phyloP scores from a whole-genome alignment of 1,140 invertebrate genomes.

The Teleogryllus occipitalis region DNA sequence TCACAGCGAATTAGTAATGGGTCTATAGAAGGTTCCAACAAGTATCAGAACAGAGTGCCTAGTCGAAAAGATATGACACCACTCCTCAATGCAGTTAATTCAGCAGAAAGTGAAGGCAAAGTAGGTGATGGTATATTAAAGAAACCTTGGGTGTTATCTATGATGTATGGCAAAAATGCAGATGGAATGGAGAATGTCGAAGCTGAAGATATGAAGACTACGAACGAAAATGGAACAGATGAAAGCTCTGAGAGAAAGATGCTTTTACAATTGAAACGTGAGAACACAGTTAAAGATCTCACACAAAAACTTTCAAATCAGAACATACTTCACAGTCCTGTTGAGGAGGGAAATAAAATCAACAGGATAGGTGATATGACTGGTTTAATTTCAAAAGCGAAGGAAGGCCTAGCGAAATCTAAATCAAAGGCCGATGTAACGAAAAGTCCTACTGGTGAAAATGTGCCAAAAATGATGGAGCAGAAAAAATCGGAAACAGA shows the following conservation, averaged over 20 bases:
- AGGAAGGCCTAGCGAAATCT: constrained; percentile 79
- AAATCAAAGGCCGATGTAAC: constrained; percentile 62
- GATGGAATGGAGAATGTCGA: constrained; percentile 42
- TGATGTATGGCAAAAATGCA: constrained; percentile 43
- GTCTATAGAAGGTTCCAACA: constrained; percentile 33
- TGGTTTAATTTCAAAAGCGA: constrained; percentile 85
- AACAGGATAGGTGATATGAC: constrained; percentile 69
- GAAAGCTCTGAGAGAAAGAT: constrained; percentile 35
- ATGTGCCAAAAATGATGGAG: constrained; percentile 52
- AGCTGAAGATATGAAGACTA: constrained; percentile 40
- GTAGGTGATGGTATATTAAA: constrained; percentile 33
- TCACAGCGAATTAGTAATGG: constrained; percentile 17
- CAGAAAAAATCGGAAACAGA: constrained; percentile 87
- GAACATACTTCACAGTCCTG: constrained; percentile 48
- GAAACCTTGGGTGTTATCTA: constrained; percentile 52
- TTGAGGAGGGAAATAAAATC: constrained; percentile 27
- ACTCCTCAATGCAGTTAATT: constrained; percentile 46
- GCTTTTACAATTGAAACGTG: constrained; percentile 55
- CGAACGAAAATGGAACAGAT: constrained; percentile 46
- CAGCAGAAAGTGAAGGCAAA: constrained; percentile 7
- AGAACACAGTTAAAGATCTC: constrained; percentile 77
- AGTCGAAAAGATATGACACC: constrained; percentile 49
- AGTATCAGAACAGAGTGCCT: constrained; percentile 35
- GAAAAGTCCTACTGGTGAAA: constrained; percentile 57
- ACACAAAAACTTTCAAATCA: constrained; percentile 72